Percentiles rank a stretch among this genome's conserved stretches.
phyloP scores from a whole-genome alignment of 2,113 vertebrate genomes.

The Urocynchramus pylzowi region DNA sequence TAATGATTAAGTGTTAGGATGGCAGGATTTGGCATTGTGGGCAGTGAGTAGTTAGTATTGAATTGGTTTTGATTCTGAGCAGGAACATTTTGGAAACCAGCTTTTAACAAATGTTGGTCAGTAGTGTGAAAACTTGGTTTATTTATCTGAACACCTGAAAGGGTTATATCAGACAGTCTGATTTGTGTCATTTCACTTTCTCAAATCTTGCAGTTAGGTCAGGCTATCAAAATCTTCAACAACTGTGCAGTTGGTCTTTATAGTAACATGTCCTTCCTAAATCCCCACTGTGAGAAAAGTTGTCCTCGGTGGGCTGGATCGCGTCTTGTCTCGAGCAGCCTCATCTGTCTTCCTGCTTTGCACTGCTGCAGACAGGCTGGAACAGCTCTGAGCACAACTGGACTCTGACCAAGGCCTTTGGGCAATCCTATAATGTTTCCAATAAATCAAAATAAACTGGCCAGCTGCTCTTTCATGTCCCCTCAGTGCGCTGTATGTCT shows the following conservation, averaged over 20 bases:
- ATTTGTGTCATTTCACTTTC: not conserved
- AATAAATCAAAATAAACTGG: constrained; percentile 41
- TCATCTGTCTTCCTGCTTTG: not conserved
- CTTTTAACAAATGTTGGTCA: not conserved
- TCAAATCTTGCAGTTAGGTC: not conserved
- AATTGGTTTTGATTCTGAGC: not conserved
- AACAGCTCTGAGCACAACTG: not conserved
- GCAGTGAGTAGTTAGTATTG: not conserved
- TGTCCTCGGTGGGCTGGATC: not conserved
- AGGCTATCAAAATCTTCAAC: not conserved
- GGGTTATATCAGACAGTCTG: not conserved
- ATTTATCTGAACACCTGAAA: not conserved
- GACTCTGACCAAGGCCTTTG: constrained; percentile 24
- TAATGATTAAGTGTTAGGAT: not conserved
- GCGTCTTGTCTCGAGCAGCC: not conserved
- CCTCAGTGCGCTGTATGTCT: not conserved
- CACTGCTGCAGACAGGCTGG: not conserved
- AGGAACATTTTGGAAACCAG: not conserved
- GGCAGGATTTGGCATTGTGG: not conserved
- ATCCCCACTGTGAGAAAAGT: not conserved
- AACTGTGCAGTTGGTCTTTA: not conserved
- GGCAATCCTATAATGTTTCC: not conserved
- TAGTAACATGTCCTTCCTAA: not conserved
- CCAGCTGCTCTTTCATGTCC: constrained; percentile 2
- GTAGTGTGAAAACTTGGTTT: not conserved